Percentiles rank a stretch among this genome's conserved stretches.
Evolutionary conservation across 23 tunicate species (phyloP).

Genomic region (Halocynthia roretzi): DNA sequence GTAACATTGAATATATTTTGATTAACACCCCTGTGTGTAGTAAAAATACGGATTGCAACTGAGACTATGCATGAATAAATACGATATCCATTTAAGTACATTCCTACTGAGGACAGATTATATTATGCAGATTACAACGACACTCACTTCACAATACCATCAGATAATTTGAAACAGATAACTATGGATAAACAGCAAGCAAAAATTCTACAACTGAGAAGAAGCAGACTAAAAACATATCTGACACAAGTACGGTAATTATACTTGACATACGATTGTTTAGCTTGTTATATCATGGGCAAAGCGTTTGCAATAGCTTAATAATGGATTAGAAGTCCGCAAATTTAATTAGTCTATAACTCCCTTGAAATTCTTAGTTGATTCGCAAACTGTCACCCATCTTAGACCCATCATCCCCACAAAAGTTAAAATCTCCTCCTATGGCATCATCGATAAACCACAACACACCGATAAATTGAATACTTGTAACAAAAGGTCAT

Average conservation of each 20-base stretch:
- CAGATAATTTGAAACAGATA: slow-evolving; percentile 69
- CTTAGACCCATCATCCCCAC: neutral
- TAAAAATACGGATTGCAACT: too few species aligned
- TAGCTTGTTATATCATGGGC: too few species aligned
- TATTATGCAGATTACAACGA: slow-evolving; percentile 51
- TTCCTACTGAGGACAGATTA: neutral
- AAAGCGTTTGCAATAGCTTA: too few species aligned
- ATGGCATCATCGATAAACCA: too few species aligned
- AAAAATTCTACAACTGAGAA: slow-evolving; percentile 46
- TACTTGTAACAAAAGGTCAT: slow-evolving; percentile 37
- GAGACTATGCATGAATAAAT: too few species aligned
- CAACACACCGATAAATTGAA: too few species aligned
- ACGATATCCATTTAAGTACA: too few species aligned
- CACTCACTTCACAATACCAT: slow-evolving; percentile 42
- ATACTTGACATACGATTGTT: too few species aligned
- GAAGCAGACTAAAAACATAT: slow-evolving; percentile 62
- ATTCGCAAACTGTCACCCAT: too few species aligned
- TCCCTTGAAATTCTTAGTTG: too few species aligned
- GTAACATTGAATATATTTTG: neutral
- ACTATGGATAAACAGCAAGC: slow-evolving; percentile 34
- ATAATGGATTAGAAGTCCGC: too few species aligned
- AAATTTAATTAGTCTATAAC: too few species aligned
- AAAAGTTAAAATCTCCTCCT: neutral
- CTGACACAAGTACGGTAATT: slow-evolving; percentile 46
- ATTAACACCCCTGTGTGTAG: neutral